phyloP scores from a whole-genome alignment of 2,113 vertebrate species.

The Larimichthys crocea region DNA sequence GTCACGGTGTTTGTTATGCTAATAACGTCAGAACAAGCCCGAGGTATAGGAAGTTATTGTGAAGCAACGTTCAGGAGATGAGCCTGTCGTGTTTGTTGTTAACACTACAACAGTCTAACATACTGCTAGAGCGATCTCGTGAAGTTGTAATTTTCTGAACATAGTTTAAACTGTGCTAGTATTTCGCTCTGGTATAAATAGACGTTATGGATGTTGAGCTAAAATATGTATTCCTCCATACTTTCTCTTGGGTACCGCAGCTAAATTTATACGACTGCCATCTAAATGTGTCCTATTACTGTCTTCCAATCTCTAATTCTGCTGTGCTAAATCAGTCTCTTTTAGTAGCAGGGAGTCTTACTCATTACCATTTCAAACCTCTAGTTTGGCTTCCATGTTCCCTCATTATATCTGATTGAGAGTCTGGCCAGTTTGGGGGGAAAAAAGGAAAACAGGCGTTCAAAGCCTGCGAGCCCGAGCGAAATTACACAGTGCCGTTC shows the following conservation, averaged over 20 bases:
- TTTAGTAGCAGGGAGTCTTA: conserved; percentile 60
- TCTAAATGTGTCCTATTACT: conserved; percentile 65
- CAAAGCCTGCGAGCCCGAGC: conserved; percentile 31
- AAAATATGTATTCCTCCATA: conserved; percentile 44
- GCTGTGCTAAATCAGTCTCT: conserved; percentile 71
- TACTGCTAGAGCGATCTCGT: not conserved
- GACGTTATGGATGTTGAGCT: conserved; percentile 29
- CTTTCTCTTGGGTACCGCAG: conserved; percentile 42
- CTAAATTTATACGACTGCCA: conserved; percentile 63
- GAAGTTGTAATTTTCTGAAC: conserved; percentile 36
- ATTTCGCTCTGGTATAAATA: conserved; percentile 38
- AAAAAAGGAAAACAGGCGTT: conserved; percentile 42
- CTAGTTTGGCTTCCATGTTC: conserved; percentile 69
- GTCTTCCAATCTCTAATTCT: conserved; percentile 70
- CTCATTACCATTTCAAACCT: conserved; percentile 79
- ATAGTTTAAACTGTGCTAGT: conserved; percentile 5
- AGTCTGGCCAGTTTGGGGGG: conserved; percentile 46
- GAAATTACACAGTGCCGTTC: conserved; percentile 56
- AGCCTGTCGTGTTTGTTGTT: not conserved
- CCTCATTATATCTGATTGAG: conserved; percentile 74
- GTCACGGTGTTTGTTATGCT: not conserved
- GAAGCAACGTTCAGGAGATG: not conserved
- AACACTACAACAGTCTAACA: not conserved
- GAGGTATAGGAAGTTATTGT: not conserved
- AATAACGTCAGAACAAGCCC: conserved; percentile 9